phyloP scores from a whole-genome alignment of 2,113 vertebrate genomes.

The Centropristis striata region DNA sequence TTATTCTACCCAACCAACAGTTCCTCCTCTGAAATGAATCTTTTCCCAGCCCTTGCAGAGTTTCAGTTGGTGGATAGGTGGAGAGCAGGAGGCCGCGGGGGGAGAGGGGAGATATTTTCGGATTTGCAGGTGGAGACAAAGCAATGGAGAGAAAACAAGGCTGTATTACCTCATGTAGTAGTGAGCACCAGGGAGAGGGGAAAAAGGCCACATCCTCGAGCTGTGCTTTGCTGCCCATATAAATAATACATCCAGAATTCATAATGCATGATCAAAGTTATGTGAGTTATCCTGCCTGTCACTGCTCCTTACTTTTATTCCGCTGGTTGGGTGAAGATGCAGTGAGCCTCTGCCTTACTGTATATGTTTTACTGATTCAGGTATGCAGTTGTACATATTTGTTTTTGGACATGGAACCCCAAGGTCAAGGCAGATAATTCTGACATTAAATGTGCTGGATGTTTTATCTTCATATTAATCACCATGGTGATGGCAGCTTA shows the following conservation, averaged over 20 bases:
- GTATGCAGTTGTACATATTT: not conserved
- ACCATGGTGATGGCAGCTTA: not conserved
- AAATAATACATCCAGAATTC: conserved; percentile 78
- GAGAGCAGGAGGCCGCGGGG: conserved; percentile 2
- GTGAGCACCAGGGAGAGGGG: conserved; percentile 36
- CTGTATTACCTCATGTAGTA: conserved; percentile 44
- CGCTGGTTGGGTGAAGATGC: conserved; percentile 45
- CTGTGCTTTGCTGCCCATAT: conserved; percentile 49
- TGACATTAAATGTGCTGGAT: not conserved
- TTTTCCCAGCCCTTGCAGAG: conserved; percentile 12
- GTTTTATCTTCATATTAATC: not conserved
- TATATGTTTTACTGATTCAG: conserved; percentile 21
- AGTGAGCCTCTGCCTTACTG: conserved; percentile 7
- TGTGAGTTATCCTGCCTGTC: conserved; percentile 65
- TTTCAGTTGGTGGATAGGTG: conserved; percentile 1
- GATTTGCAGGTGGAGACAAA: conserved; percentile 44
- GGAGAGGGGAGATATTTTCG: conserved; percentile 22
- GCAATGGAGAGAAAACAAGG: conserved; percentile 39
- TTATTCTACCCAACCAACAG: not conserved
- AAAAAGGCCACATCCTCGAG: conserved; percentile 69
- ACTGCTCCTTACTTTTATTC: conserved; percentile 63
- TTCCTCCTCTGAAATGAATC: conserved; percentile 12
- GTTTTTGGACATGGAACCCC: not conserved
- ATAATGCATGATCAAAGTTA: conserved; percentile 80
- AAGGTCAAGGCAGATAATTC: not conserved